Conservation (phyloP, 2,888 invertebrate genomes). For the Lottia gigantea region DNA sequence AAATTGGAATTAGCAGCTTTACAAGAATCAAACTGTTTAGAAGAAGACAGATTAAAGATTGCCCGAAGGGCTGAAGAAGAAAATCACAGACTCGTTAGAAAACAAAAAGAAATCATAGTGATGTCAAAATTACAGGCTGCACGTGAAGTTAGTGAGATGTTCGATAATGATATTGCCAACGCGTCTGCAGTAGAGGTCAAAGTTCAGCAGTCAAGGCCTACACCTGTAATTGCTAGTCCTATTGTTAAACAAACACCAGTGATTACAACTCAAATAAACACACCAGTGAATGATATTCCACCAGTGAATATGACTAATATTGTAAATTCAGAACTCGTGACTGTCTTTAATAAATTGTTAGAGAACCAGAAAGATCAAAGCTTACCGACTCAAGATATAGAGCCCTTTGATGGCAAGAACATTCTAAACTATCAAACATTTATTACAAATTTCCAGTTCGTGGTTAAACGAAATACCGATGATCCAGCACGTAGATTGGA, state of each 20-base stretch:
- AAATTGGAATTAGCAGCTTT: neutral
- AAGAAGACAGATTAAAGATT: neutral
- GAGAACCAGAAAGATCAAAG: conserved; percentile 1
- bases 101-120: neutral
- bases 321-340: neutral
- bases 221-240: neutral
- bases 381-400: neutral
- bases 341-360: neutral
- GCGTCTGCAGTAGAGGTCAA: too few species aligned
- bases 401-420: neutral
- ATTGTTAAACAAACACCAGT: neutral
- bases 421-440: neutral
- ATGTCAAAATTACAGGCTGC: neutral
- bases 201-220: too few species aligned
- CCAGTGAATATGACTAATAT: neutral
- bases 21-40: neutral
- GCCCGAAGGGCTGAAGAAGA: neutral
- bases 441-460: neutral
- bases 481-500: conserved; percentile 6
- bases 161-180: neutral
- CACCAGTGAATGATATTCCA: neutral
- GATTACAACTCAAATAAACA: neutral
- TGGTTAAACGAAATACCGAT: neutral
- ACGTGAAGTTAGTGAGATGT: neutral
- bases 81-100: neutral